Conservation (phyloP, 23 tunicate species). For the Halocynthia roretzi region DNA sequence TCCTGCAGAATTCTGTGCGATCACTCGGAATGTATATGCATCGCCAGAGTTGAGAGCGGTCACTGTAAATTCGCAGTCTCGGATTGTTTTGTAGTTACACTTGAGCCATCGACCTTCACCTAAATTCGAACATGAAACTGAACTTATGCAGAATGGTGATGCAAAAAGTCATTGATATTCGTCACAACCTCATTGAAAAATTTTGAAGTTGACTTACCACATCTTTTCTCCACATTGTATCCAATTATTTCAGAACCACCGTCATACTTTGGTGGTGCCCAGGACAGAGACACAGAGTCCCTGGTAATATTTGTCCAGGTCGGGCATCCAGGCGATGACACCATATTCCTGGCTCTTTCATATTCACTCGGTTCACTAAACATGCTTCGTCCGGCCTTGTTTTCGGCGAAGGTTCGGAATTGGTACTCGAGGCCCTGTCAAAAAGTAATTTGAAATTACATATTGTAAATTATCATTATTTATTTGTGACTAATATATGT, state of each 20-base stretch:
- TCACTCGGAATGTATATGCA: constrained; percentile 79
- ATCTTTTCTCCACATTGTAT: constrained; percentile 35
- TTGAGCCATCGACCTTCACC: constrained; percentile 41
- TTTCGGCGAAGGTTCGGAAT: constrained; percentile 36
- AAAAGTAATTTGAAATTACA: background rate
- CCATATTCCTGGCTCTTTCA: constrained; percentile 18
- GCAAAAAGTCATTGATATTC: too few species aligned
- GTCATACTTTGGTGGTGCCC: constrained; percentile 41
- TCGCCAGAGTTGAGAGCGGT: constrained; percentile 67
- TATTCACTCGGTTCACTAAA: constrained; percentile 32
- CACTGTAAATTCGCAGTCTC: constrained; percentile 21
- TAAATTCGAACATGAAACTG: too few species aligned
- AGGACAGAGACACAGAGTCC: constrained; percentile 30
- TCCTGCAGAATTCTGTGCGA: constrained; percentile 82
- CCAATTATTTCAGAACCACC: constrained; percentile 39
- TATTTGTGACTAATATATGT: background rate
- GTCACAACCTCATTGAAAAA: too few species aligned
- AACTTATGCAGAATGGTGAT: too few species aligned
- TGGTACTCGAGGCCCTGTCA: constrained; percentile 53
- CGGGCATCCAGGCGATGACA: constrained; percentile 35
- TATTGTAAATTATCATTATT: background rate
- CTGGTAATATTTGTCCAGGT: constrained; percentile 28
- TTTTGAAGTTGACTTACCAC: constrained; percentile 5
- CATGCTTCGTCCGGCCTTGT: constrained; percentile 41
- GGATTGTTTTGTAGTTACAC: constrained; percentile 28